Conservation (phyloP, 1,140 invertebrate genomes). For the Theocolax elegans region DNA sequence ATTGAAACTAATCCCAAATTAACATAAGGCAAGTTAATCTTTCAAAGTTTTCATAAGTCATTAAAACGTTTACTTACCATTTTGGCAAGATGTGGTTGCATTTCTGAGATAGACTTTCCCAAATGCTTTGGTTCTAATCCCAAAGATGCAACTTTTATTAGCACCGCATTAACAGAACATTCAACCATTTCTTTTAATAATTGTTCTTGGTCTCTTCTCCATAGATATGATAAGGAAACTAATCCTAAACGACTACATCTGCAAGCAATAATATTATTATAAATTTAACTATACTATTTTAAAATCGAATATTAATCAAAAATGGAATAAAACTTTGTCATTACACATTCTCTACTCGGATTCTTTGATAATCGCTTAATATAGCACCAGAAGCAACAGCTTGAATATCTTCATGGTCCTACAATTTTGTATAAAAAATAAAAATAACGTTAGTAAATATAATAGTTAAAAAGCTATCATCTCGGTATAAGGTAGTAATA, state of each 20-base stretch:
- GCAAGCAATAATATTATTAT: slow-evolving; percentile 44
- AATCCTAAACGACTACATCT: slow-evolving; percentile 92
- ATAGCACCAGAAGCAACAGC: slow-evolving; percentile 97
- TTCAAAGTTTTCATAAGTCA: slow-evolving; percentile 52
- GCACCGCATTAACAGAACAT: slow-evolving; percentile 89
- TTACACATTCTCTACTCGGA: slow-evolving; percentile 98
- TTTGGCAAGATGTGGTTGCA: slow-evolving; percentile 85
- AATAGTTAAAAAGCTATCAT: too few species aligned
- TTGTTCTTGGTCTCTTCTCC: slow-evolving; percentile 93
- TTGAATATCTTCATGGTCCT: slow-evolving; percentile 85
- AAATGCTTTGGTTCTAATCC: slow-evolving; percentile 91
- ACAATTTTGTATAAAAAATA: slow-evolving; percentile 52
- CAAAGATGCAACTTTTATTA: slow-evolving; percentile 96
- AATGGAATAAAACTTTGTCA: slow-evolving; percentile 57
- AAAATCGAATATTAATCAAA: not conserved
- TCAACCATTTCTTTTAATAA: slow-evolving; percentile 98
- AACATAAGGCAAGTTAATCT: slow-evolving; percentile 39
- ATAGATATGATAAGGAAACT: slow-evolving; percentile 90
- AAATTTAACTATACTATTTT: not conserved
- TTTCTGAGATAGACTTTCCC: slow-evolving; percentile 85
- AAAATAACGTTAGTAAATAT: too few species aligned
- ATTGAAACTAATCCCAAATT: slow-evolving; percentile 55
- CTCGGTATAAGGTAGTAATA: too few species aligned
- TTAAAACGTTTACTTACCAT: slow-evolving; percentile 73
- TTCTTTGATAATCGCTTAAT: slow-evolving; percentile 96